Conservation (phyloP, 2,113 vertebrate genomes). For the Hippocampus guttulatus region DNA sequence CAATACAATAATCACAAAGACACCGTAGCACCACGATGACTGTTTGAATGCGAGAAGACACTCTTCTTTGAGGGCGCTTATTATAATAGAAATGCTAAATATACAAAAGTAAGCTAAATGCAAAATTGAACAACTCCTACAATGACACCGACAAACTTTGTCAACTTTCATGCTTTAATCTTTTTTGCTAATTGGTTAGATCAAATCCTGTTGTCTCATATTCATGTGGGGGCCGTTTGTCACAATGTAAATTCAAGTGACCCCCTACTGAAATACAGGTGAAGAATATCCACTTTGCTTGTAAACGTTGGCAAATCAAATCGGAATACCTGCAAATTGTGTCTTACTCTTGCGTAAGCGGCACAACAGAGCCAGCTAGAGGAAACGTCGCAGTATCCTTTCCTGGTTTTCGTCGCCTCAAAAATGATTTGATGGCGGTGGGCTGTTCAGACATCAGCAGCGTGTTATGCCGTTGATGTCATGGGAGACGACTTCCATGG, state of each 20-base stretch:
- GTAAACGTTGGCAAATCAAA: neutral
- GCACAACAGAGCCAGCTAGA: neutral
- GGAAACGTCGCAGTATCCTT: neutral
- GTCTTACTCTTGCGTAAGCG: neutral
- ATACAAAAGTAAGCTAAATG: neutral
- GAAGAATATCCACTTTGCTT: neutral
- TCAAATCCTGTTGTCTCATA: neutral
- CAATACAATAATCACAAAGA: neutral
- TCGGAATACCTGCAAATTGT: neutral
- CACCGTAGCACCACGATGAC: neutral
- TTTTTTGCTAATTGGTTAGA: neutral
- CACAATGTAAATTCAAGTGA: neutral
- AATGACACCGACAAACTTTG: neutral
- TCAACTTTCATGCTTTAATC: neutral
- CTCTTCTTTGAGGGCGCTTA: neutral
- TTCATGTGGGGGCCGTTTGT: too few relatives aligned
- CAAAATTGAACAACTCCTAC: neutral
- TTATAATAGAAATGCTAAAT: neutral
- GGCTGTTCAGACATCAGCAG: constrained; percentile 39
- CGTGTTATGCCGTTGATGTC: constrained; percentile 62
- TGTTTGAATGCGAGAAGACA: neutral
- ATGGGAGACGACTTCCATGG: constrained; percentile 59
- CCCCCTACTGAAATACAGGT: neutral
- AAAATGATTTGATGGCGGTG: constrained; percentile 13
- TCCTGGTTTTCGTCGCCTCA: constrained; percentile 5